Conservation (phyloP, 2,888 invertebrate genomes). For the Julus scanicus region DNA sequence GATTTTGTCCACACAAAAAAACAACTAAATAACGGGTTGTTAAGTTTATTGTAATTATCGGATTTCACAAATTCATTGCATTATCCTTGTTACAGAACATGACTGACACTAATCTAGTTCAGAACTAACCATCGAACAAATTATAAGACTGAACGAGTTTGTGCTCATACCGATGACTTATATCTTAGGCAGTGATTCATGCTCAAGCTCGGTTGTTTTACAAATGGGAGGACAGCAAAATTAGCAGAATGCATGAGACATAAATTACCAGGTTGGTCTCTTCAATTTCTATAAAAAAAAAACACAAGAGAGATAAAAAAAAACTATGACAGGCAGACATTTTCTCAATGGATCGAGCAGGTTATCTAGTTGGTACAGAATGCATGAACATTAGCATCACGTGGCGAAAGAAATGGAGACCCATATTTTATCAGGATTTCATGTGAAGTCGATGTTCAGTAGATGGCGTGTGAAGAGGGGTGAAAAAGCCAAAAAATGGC, state of each 20-base stretch:
- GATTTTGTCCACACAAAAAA: neutral
- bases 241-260: constrained; percentile 33
- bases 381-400: constrained; percentile 48
- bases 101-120: constrained; percentile 20
- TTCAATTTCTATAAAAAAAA: constrained; percentile 22
- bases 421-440: constrained; percentile 50
- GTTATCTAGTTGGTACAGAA: constrained; percentile 7
- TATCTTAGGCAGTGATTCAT: neutral
- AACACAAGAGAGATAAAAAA: neutral
- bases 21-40: neutral
- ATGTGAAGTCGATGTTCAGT: constrained; percentile 25
- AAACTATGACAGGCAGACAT: constrained; percentile 20
- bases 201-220: constrained; percentile 7
- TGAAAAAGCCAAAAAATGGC: constrained; percentile 19
- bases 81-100: neutral
- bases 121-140: neutral
- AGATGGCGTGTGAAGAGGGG: constrained; percentile 45
- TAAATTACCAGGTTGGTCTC: constrained; percentile 33
- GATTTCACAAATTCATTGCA: neutral
- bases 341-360: constrained; percentile 33
- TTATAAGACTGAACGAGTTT: neutral
- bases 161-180: constrained; percentile 1
- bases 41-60: neutral
- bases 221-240: constrained; percentile 25
- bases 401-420: constrained; percentile 53